Evolutionary conservation across 2,888 invertebrate species (phyloP).

Genomic region (Caenorhabditis sp.): DNA sequence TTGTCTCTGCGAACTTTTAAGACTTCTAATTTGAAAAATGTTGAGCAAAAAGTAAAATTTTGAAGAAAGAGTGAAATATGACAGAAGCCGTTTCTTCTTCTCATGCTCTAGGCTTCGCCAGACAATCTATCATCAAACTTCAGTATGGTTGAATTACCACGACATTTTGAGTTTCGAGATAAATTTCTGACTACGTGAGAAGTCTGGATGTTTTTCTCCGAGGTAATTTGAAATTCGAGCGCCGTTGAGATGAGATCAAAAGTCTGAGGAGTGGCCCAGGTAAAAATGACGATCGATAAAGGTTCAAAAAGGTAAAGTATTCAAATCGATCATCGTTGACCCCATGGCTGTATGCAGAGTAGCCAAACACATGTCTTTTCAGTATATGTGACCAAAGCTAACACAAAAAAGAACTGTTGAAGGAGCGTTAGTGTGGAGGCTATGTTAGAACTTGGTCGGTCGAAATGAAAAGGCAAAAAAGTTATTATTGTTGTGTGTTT

Average conservation of each 20-base stretch:
- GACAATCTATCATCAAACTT: slow-evolving; percentile 10
- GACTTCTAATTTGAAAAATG: too few species aligned
- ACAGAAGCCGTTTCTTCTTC: slow-evolving; percentile 3
- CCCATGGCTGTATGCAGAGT: too few species aligned
- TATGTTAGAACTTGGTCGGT: slow-evolving; percentile 5
- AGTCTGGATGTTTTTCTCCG: not conserved
- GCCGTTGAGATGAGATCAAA: too few species aligned
- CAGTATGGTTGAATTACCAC: slow-evolving; percentile 11
- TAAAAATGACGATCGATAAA: too few species aligned
- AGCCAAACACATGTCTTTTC: too few species aligned
- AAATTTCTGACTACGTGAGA: slow-evolving; percentile 4
- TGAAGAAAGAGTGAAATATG: not conserved
- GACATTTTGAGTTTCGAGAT: not conserved
- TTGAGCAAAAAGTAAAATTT: not conserved
- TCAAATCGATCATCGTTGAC: too few species aligned
- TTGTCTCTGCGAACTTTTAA: too few species aligned
- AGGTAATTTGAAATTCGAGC: too few species aligned
- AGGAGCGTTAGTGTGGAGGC: not conserved
- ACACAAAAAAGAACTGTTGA: not conserved
- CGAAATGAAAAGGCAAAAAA: not conserved
- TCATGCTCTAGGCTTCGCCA: slow-evolving; percentile 9
- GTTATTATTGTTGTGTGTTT: not conserved
- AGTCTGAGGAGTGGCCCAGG: too few species aligned
- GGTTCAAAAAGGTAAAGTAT: too few species aligned
- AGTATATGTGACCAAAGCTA: not conserved